Evolutionary conservation across 2,113 vertebrate species (phyloP).

Genomic region (Pterophyllum scalare): DNA sequence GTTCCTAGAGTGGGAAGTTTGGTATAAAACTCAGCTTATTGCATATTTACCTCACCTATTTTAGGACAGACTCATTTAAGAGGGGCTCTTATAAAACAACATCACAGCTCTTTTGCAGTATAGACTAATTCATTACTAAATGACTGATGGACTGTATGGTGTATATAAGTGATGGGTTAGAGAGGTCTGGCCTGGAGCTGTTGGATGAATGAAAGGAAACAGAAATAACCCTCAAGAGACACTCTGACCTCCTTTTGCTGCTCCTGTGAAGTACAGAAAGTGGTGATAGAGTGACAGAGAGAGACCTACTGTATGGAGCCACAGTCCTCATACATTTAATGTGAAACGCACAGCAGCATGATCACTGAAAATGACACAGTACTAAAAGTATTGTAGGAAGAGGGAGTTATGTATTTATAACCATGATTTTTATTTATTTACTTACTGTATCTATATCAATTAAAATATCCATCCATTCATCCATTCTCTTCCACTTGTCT

Average conservation of each 20-base stretch:
- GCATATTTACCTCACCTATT: constrained; percentile 1
- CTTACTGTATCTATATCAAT: too few relatives aligned
- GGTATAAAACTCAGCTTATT: background rate
- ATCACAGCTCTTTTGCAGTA: background rate
- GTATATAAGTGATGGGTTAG: constrained; percentile 8
- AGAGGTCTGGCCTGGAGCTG: constrained; percentile 16
- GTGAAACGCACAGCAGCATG: background rate
- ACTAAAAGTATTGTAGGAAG: background rate
- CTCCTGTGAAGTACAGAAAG: constrained; percentile 17
- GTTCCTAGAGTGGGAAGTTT: background rate
- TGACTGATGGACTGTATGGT: background rate
- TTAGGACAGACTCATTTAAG: background rate
- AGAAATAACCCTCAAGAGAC: constrained; percentile 35
- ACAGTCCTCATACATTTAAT: background rate
- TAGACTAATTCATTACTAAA: background rate
- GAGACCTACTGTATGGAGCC: background rate
- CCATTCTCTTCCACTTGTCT: too few relatives aligned
- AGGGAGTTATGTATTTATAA: background rate
- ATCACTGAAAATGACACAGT: background rate
- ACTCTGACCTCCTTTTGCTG: constrained; percentile 55
- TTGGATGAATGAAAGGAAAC: constrained; percentile 19
- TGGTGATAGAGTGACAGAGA: background rate
- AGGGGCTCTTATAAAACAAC: background rate
- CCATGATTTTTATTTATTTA: background rate
- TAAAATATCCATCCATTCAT: too few relatives aligned